Evolutionary conservation across 2,888 invertebrate species (phyloP).

Genomic region (Drosophila pseudotakahashii): DNA sequence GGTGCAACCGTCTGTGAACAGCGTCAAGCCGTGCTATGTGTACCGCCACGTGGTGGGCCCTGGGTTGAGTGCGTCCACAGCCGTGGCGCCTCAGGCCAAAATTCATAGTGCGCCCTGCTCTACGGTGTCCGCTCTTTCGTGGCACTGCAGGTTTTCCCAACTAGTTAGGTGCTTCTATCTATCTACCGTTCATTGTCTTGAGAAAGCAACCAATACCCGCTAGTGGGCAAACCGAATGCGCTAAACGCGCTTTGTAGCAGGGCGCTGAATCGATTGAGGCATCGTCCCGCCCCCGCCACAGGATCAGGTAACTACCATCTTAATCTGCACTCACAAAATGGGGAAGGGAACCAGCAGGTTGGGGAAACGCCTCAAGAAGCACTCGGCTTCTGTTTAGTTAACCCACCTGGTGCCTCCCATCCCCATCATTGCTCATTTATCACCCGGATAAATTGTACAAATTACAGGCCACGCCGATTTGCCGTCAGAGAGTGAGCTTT

Average conservation of each 20-base stretch:
- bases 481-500: constrained; percentile 80
- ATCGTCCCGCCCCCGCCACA: not conserved
- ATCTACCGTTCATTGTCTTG: not conserved
- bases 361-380: no score
- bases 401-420: not conserved
- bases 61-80: constrained; percentile 80
- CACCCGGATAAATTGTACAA: not conserved
- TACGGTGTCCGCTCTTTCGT: constrained; percentile 57
- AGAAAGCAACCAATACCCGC: constrained; percentile 2
- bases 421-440: not conserved
- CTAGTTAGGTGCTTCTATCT: not conserved
- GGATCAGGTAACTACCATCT: constrained; percentile 56
- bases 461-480: constrained; percentile 81
- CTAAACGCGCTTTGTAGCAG: constrained; percentile 63
- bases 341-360: not conserved
- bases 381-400: not conserved
- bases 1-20: constrained; percentile 84
- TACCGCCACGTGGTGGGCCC: constrained; percentile 84
- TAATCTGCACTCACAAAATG: not conserved
- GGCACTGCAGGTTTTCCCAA: constrained; percentile 79
- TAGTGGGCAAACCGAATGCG: constrained; percentile 58
- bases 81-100: constrained; percentile 81
- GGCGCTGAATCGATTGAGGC: constrained; percentile 42
- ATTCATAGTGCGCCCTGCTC: constrained; percentile 83
- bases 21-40: constrained; percentile 83